These are phyloP conservation scores for Agrochola lychnidis DNA, from an alignment of 2,888 invertebrate species.

Conservation along the genomic window DNA sequence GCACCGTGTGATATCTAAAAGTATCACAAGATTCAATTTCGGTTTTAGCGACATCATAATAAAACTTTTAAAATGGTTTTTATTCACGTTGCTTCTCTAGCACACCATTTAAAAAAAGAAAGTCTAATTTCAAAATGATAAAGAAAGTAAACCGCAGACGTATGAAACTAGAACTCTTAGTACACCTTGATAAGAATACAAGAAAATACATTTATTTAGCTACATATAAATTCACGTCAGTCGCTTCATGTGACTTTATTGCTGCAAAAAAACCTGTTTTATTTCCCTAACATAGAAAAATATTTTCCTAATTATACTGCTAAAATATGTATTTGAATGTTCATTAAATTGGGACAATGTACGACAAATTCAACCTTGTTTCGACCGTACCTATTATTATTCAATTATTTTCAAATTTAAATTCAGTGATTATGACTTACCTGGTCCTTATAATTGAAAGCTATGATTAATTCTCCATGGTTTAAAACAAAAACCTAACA, in stretches of 20 bases:
- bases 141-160: conserved; percentile 5
- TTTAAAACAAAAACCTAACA: conserved; percentile 35
- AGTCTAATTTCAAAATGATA: conserved; percentile 3
- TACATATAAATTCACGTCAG: conserved; percentile 5
- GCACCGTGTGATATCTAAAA: background rate
- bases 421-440: conserved; percentile 68
- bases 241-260: background rate
- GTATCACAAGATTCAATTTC: background rate
- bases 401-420: conserved; percentile 33
- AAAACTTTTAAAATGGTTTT: background rate
- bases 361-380: conserved; percentile 35
- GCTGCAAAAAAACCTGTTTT: background rate
- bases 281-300: background rate
- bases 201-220: conserved; percentile 4
- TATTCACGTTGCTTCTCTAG: background rate
- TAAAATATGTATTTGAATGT: conserved; percentile 32
- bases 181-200: background rate
- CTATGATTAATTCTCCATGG: conserved; percentile 76
- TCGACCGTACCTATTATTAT: conserved; percentile 12
- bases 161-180: conserved; percentile 11
- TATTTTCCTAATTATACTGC: conserved; percentile 21
- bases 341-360: conserved; percentile 58
- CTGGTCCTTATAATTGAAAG: conserved; percentile 64
- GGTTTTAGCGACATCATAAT: background rate
- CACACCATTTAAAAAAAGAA: background rate